A percentile compares a stretch with the other conserved stretches of the same genome.
Evolutionary conservation across 2,797 vertebrate genomes (phyloP).

Genomic region (Tenualosa ilisha): DNA sequence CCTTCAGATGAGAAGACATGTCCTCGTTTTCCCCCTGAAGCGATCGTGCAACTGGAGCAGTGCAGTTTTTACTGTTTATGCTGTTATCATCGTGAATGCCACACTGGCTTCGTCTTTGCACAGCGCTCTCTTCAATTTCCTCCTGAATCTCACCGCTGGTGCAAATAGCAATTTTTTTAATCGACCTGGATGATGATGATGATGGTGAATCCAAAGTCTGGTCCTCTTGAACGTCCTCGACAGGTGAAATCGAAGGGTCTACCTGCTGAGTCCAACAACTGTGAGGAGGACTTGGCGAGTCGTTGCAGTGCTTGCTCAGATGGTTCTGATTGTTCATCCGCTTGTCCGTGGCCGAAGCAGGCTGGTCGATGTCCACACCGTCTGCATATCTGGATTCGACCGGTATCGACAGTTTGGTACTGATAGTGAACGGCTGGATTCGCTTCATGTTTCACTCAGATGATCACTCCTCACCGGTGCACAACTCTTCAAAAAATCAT

Average conservation of each 20-base stretch:
- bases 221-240: constrained; percentile 30
- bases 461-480: not conserved
- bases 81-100: not conserved
- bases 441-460: constrained; percentile 62
- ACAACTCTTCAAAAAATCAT: not conserved
- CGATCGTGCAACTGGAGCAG: not conserved
- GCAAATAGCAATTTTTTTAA: constrained; percentile 59
- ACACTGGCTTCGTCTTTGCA: not conserved
- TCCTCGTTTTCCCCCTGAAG: not conserved
- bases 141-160: constrained; percentile 22
- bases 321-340: constrained; percentile 25
- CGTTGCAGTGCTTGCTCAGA: not conserved
- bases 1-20: not conserved
- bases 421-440: constrained; percentile 76
- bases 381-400: constrained; percentile 40
- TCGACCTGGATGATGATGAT: constrained; percentile 45
- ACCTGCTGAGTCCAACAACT: not conserved
- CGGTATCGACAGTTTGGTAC: constrained; percentile 66
- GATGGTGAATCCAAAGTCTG: constrained; percentile 37
- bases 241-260: not conserved
- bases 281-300: not conserved
- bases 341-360: constrained; percentile 32
- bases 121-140: not conserved
- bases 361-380: constrained; percentile 31
- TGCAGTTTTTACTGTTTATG: not conserved